phyloP scores from a whole-genome alignment of 1,140 invertebrate species.

The Carposina sasakii region DNA sequence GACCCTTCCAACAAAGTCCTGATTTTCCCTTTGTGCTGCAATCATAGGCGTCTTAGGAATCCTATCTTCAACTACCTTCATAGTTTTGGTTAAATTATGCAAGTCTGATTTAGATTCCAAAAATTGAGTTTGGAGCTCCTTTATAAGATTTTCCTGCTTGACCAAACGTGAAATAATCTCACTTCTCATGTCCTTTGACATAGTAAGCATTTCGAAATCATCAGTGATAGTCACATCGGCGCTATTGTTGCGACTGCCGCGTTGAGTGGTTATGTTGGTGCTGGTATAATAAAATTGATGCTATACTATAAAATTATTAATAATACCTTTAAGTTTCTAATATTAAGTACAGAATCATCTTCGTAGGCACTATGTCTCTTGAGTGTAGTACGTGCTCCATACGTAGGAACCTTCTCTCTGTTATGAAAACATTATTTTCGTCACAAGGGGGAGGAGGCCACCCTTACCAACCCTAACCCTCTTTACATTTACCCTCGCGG shows the following conservation, averaged over 20 bases:
- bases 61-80: constrained; percentile 1
- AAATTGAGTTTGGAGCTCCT: neutral
- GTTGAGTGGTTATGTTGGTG: neutral
- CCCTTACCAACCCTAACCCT: too few species aligned
- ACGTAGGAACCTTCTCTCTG: too few species aligned
- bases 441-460: too few species aligned
- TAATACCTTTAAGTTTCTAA: too few species aligned
- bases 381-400: too few species aligned
- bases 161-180: neutral
- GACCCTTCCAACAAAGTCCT: neutral
- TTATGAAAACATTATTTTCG: too few species aligned
- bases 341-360: too few species aligned
- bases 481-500: too few species aligned
- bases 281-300: too few species aligned
- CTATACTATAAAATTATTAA: too few species aligned
- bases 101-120: neutral
- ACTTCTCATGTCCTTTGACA: neutral
- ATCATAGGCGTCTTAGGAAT: neutral
- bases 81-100: neutral
- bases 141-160: neutral
- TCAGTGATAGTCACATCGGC: neutral
- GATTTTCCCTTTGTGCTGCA: neutral
- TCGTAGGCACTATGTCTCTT: too few species aligned
- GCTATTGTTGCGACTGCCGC: neutral
- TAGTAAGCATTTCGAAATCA: neutral